Evolutionary conservation across 2,113 vertebrate genomes (phyloP).

Genomic region (Plecturocebus donacophilus): DNA sequence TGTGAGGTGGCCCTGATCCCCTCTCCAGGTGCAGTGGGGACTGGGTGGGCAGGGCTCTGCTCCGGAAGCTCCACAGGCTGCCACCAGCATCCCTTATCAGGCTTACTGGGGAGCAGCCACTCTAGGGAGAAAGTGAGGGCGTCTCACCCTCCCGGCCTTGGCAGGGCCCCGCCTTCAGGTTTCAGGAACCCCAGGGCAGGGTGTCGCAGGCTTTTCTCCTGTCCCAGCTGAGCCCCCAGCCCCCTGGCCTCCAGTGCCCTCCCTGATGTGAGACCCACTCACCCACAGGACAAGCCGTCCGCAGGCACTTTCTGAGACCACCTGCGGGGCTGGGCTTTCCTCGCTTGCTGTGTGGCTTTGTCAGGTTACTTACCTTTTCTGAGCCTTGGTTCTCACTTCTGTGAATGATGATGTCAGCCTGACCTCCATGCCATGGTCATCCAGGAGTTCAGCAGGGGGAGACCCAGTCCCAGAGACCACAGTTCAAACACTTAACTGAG

Average conservation of each 20-base stretch:
- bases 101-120: not conserved
- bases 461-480: not conserved
- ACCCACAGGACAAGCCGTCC: not conserved
- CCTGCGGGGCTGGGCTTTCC: not conserved
- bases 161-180: not conserved
- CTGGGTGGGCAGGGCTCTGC: not conserved
- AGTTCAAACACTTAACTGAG: not conserved
- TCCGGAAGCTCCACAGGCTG: fast-evolving
- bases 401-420: not conserved
- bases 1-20: not conserved
- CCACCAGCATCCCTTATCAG: not conserved
- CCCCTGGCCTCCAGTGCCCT: not conserved
- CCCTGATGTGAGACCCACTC: not conserved
- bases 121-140: not conserved
- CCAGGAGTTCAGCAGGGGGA: not conserved
- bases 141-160: no score
- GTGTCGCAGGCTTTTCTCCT: not conserved
- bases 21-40: not conserved
- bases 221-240: not conserved
- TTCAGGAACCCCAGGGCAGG: not conserved
- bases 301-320: no score
- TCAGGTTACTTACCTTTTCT: not conserved
- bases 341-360: not conserved
- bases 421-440: not conserved
- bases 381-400: not conserved